Conservation (phyloP, 2,113 vertebrate species). For the Pycnonotus jocosus region DNA sequence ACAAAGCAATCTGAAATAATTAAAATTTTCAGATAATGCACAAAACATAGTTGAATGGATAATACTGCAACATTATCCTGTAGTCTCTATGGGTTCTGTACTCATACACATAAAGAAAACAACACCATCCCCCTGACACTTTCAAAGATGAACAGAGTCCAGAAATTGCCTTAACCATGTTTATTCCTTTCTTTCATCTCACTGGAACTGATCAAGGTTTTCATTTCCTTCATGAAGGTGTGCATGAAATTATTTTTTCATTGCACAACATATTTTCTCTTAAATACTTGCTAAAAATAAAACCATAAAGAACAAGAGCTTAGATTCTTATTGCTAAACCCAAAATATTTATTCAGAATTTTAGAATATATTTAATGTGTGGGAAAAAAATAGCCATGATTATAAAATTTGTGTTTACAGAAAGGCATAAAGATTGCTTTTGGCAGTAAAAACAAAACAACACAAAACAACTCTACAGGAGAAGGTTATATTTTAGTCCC, state of each 20-base stretch:
- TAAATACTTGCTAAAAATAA: not conserved
- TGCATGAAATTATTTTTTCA: not conserved
- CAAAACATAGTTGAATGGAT: not conserved
- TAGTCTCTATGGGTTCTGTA: not conserved
- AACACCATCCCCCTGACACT: fast-evolving
- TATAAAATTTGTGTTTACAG: not conserved
- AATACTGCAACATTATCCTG: not conserved
- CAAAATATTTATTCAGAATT: not conserved
- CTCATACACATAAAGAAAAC: not conserved
- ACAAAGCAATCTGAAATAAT: constrained; percentile 28
- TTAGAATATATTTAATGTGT: not conserved
- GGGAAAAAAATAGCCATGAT: not conserved
- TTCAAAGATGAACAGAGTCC: not conserved
- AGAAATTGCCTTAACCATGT: not conserved
- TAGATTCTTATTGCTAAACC: not conserved
- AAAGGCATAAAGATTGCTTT: not conserved
- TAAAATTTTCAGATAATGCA: constrained; percentile 20
- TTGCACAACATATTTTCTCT: not conserved
- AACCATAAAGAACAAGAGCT: not conserved
- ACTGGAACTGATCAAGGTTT: not conserved
- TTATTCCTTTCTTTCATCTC: not conserved
- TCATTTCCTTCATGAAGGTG: not conserved
- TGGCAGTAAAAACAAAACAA: not conserved
- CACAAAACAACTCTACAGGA: not conserved
- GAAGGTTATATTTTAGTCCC: not conserved